These are phyloP conservation scores for Eleginops maclovinus DNA, from an alignment of 2,113 vertebrate genomes.

Conservation along the genomic window DNA sequence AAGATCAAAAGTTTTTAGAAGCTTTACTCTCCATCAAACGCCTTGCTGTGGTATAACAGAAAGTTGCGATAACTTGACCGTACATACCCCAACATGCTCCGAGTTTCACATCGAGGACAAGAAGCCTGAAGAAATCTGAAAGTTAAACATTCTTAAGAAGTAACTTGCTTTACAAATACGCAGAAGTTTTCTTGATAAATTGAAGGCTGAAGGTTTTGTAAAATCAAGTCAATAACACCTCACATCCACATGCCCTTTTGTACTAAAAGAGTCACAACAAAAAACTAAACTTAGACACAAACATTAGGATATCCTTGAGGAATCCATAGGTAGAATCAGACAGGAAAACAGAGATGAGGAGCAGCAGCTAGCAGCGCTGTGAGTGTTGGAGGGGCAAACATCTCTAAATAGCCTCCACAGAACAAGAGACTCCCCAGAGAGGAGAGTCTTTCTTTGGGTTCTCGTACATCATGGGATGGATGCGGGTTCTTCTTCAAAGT, in stretches of 20 bases:
- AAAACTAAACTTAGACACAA: neutral
- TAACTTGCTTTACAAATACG: too few relatives aligned
- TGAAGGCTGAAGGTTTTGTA: neutral
- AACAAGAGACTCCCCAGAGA: conserved; percentile 46
- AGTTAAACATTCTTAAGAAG: too few relatives aligned
- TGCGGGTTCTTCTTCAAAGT: conserved; percentile 35
- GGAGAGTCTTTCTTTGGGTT: conserved; percentile 32
- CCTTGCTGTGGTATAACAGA: too few relatives aligned
- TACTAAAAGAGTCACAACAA: neutral
- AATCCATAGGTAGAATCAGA: neutral
- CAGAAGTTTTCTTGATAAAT: too few relatives aligned
- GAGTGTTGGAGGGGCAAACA: conserved; percentile 4
- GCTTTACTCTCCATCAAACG: too few relatives aligned
- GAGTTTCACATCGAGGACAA: too few relatives aligned
- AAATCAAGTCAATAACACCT: neutral
- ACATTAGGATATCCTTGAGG: neutral
- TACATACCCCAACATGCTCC: too few relatives aligned
- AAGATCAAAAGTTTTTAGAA: too few relatives aligned
- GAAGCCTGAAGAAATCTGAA: too few relatives aligned
- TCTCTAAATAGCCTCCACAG: conserved; percentile 56
- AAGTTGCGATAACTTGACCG: too few relatives aligned
- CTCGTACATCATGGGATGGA: conserved; percentile 45
- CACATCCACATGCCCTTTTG: neutral
- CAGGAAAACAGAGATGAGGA: neutral
- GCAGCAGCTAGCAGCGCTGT: neutral